Conservation (phyloP, 1,140 invertebrate genomes). For the Drosophila pectinifera region DNA sequence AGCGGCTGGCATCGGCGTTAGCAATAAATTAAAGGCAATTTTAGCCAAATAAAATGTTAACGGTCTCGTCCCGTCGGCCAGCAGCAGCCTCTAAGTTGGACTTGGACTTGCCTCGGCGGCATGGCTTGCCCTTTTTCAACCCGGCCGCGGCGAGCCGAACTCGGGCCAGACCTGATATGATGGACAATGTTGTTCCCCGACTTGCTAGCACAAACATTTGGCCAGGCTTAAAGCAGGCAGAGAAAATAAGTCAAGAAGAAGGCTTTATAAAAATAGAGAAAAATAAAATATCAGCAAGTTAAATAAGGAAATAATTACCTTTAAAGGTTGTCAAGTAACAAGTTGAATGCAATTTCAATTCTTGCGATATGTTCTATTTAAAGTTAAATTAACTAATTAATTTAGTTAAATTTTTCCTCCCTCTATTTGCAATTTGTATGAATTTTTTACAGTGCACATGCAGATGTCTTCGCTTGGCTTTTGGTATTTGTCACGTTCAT, state of each 20-base stretch:
- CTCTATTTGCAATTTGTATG: not conserved
- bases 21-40: constrained; percentile 84
- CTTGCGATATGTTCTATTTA: not conserved
- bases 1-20: constrained; percentile 56
- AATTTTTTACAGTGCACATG: constrained; percentile 23
- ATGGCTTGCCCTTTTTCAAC: constrained; percentile 77
- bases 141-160: constrained; percentile 26
- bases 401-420: not conserved
- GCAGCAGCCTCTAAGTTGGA: constrained; percentile 9
- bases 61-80: constrained; percentile 51
- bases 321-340: too few species aligned
- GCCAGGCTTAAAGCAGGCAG: constrained; percentile 1
- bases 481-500: constrained; percentile 81
- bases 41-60: constrained; percentile 83
- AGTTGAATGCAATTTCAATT: too few species aligned
- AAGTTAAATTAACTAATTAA: not conserved
- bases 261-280: not conserved
- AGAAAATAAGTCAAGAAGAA: not conserved
- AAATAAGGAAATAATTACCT: too few species aligned
- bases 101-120: constrained; percentile 29
- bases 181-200: constrained; percentile 69
- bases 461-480: constrained; percentile 54
- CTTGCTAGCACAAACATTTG: constrained; percentile 54
- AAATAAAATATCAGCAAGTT: too few species aligned
- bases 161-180: constrained; percentile 54